Percentiles rank a stretch among this genome's conserved stretches.
Conservation (phyloP, 1,140 invertebrate species). For the Microplitis mediator region DNA sequence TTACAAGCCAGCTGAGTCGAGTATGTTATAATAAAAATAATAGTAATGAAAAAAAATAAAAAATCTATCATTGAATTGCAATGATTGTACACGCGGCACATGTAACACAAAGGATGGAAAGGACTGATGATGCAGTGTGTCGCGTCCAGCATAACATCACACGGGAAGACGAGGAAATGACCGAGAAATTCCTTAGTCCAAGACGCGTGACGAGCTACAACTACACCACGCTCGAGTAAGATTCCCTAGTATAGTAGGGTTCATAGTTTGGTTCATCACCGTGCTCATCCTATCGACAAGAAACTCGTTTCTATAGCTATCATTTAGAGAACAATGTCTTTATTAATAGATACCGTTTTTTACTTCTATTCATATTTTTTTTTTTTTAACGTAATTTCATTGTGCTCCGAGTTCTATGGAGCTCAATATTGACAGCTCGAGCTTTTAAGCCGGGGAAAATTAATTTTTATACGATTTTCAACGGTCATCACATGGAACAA, state of each 20-base stretch:
- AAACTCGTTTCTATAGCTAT: neutral
- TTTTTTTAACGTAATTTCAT: no score
- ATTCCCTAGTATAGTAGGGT: neutral
- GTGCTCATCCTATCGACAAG: neutral
- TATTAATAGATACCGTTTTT: neutral
- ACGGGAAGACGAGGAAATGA: constrained; percentile 12
- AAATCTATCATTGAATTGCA: no score
- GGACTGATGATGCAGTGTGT: neutral
- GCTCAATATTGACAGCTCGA: no score
- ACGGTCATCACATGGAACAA: no score
- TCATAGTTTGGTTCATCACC: neutral
- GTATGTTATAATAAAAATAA: no score
- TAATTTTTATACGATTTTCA: no score
- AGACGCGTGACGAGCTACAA: constrained; percentile 4
- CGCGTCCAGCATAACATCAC: neutral
- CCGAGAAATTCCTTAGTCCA: constrained; percentile 7
- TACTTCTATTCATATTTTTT: neutral
- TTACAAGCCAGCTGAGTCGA: no score
- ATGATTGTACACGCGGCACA: no score
- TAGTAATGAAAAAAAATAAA: no score
- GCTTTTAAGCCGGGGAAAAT: no score
- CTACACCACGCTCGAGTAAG: neutral
- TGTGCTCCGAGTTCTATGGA: no score
- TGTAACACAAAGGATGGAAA: no score
- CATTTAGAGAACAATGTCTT: neutral